Evolutionary conservation across 2,797 vertebrate genomes (phyloP).

Genomic region (Adelosebastes latens): DNA sequence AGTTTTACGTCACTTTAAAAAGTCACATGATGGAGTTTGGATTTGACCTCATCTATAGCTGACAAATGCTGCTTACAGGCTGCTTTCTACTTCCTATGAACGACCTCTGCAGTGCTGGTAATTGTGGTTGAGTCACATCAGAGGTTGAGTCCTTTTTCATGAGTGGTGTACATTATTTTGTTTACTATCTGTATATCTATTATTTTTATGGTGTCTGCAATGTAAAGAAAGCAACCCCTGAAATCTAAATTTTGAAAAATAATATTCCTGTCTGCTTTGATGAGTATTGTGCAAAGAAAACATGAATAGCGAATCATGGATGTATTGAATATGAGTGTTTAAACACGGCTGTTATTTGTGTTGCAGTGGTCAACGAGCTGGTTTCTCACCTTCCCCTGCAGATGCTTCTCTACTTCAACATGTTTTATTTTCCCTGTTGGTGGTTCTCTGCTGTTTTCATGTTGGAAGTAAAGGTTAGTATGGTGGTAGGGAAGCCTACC

Average conservation of each 20-base stretch:
- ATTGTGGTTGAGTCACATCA: not conserved
- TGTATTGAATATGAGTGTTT: not conserved
- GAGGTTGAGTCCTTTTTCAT: not conserved
- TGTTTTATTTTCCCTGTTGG: slow-evolving; percentile 88
- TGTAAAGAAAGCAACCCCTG: not conserved
- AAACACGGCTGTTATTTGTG: not conserved
- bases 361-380: slow-evolving; percentile 74
- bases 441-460: slow-evolving; percentile 85
- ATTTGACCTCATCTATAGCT: not conserved
- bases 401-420: slow-evolving; percentile 91
- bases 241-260: not conserved
- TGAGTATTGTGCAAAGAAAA: not conserved
- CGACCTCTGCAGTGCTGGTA: not conserved
- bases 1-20: not conserved
- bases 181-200: not conserved
- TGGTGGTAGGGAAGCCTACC: not conserved
- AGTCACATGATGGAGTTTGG: not conserved
- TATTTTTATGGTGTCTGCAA: not conserved
- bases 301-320: accelerated
- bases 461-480: slow-evolving; percentile 87
- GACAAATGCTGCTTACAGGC: not conserved
- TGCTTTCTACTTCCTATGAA: not conserved
- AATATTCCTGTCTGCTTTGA: not conserved
- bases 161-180: not conserved
- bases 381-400: slow-evolving; percentile 88